A percentile compares a stretch with the other conserved stretches of the same genome.
phyloP scores from a whole-genome alignment of 2,113 vertebrate species.

The Spermophilus dauricus region DNA sequence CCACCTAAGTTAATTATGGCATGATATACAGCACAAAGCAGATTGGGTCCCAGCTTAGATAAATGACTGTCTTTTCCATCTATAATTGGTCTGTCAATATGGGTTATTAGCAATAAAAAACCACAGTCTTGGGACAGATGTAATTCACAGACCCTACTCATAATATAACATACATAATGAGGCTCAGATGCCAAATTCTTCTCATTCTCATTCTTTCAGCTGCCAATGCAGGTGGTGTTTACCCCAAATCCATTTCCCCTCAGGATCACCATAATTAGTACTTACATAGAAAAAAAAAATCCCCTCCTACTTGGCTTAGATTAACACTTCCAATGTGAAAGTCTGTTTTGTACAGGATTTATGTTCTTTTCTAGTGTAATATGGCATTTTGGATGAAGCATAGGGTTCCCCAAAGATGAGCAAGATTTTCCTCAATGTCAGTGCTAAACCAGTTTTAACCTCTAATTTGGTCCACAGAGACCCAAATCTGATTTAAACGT shows the following conservation, averaged over 20 bases:
- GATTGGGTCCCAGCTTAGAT: neutral
- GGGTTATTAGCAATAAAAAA: constrained; percentile 61
- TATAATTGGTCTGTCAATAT: constrained; percentile 51
- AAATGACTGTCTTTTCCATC: constrained; percentile 57
- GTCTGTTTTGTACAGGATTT: constrained; percentile 55
- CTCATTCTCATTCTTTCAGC: constrained; percentile 60
- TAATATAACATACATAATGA: constrained; percentile 47
- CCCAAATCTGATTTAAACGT: constrained; percentile 21
- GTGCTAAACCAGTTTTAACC: neutral
- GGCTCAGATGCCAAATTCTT: constrained; percentile 45
- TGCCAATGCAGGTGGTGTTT: constrained; percentile 68
- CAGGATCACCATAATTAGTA: constrained; percentile 64
- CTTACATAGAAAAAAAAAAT: neutral
- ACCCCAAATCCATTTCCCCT: constrained; percentile 34
- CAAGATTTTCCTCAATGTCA: neutral
- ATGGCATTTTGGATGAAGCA: constrained; percentile 33
- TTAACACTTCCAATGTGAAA: constrained; percentile 23
- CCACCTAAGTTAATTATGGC: constrained; percentile 43
- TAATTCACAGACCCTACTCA: constrained; percentile 48
- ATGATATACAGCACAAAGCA: neutral
- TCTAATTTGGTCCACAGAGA: neutral
- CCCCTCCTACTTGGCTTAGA: constrained; percentile 35
- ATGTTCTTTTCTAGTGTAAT: constrained; percentile 31
- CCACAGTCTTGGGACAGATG: constrained; percentile 48
- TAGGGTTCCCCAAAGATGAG: neutral